These are phyloP conservation scores for Ptychochromis oligacanthus DNA, from an alignment of 2,113 vertebrate genomes.

Conservation along the genomic window DNA sequence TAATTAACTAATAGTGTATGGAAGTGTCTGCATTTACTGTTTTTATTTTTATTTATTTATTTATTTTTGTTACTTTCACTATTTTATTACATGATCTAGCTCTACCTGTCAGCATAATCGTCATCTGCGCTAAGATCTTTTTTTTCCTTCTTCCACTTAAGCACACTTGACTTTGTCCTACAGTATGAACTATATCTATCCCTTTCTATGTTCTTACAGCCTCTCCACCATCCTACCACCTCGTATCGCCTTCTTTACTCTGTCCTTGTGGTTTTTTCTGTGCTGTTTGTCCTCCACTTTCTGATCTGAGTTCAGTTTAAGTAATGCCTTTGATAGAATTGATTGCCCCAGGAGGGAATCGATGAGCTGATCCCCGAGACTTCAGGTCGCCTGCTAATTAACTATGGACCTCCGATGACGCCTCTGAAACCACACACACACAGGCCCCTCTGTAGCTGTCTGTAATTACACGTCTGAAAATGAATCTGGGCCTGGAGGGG, in stretches of 20 bases:
- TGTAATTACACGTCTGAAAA: constrained; percentile 71
- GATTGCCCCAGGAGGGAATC: constrained; percentile 74
- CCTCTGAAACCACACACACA: constrained; percentile 21
- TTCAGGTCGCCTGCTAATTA: constrained; percentile 69
- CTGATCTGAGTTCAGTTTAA: constrained; percentile 67
- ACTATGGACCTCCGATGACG: constrained; percentile 56
- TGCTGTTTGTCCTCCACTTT: constrained; percentile 31
- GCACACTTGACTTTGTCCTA: not conserved
- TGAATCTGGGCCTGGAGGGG: constrained; percentile 51
- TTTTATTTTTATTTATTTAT: not conserved
- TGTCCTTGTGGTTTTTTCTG: constrained; percentile 9
- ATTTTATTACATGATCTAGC: not conserved
- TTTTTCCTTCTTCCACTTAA: not conserved
- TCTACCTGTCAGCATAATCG: not conserved
- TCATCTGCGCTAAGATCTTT: not conserved
- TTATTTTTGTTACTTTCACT: not conserved
- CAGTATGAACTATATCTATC: not conserved
- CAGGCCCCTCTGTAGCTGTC: constrained; percentile 4
- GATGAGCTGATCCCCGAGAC: constrained; percentile 65
- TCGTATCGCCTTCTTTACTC: constrained; percentile 13
- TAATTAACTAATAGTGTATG: not conserved
- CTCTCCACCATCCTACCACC: not conserved
- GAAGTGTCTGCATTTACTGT: not conserved
- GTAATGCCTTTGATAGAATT: constrained; percentile 72
- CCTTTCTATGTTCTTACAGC: not conserved